A percentile compares a stretch with the other conserved stretches of the same genome.
Evolutionary conservation across 1,140 invertebrate species (phyloP).

Genomic region (Drosophila kurseongensis): DNA sequence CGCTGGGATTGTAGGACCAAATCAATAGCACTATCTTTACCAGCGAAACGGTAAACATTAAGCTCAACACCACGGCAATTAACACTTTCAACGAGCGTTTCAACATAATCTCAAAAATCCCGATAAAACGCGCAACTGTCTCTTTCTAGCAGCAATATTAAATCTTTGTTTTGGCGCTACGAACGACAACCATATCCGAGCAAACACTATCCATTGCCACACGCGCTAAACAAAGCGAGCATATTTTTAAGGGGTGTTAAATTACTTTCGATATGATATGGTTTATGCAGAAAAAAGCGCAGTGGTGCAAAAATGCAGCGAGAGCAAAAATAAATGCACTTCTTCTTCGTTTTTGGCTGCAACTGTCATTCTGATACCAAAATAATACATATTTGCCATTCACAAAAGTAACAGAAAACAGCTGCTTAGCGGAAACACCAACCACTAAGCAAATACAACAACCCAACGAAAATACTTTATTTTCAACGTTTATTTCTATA

Average conservation of each 20-base stretch:
- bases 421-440: neutral
- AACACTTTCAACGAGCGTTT: constrained; percentile 74
- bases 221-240: constrained; percentile 21
- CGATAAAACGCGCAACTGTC: constrained; percentile 15
- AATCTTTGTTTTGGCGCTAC: constrained; percentile 14
- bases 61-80: constrained; percentile 77
- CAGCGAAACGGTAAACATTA: constrained; percentile 83
- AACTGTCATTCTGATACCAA: neutral
- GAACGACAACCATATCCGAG: neutral
- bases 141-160: constrained; percentile 20
- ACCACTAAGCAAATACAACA: neutral
- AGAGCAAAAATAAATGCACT: constrained; percentile 39
- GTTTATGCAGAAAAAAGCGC: constrained; percentile 5
- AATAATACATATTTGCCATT: neutral
- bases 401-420: neutral
- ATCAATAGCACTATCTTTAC: constrained; percentile 81
- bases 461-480: neutral
- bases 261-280: constrained; percentile 1
- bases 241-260: constrained; percentile 19
- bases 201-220: constrained; percentile 29
- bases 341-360: constrained; percentile 12
- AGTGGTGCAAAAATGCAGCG: constrained; percentile 27
- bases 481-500: neutral
- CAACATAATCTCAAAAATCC: constrained; percentile 65
- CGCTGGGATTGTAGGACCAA: constrained; percentile 69